Conservation (phyloP, 2,113 vertebrate genomes). For the Istiophorus platypterus region DNA sequence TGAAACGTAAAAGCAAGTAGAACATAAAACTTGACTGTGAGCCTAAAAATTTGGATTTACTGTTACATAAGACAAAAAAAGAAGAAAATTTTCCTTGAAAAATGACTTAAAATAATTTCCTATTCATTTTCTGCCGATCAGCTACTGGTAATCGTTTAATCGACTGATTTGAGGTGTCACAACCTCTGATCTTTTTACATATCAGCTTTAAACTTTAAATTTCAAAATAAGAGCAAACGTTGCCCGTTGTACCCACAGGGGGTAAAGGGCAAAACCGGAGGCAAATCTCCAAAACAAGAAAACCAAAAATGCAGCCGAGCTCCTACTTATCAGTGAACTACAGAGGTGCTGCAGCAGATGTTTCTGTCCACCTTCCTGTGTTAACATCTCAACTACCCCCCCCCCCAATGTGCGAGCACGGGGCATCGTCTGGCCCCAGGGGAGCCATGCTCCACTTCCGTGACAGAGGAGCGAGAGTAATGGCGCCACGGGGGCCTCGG, state of each 20-base stretch:
- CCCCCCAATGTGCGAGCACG: slow-evolving; percentile 26
- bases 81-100: background rate
- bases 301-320: too few relatives aligned
- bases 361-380: slow-evolving; percentile 28
- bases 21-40: too few relatives aligned
- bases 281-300: too few relatives aligned
- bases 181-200: too few relatives aligned
- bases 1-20: background rate
- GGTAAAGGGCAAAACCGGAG: too few relatives aligned
- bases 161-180: too few relatives aligned
- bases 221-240: background rate
- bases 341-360: slow-evolving; percentile 40
- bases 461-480: slow-evolving; percentile 43
- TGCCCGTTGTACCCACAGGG: too few relatives aligned
- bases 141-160: background rate
- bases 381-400: slow-evolving; percentile 37
- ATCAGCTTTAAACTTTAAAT: background rate
- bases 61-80: background rate
- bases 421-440: slow-evolving; percentile 61
- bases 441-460: slow-evolving; percentile 49
- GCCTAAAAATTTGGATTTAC: background rate
- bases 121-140: too few relatives aligned
- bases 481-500: slow-evolving; percentile 29
- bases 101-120: background rate
- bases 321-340: background rate